A percentile compares a stretch with the other conserved stretches of the same genome.
These are phyloP conservation scores for Potamilus streckersoni DNA, from an alignment of 1,140 invertebrate genomes.

Conservation along the genomic window DNA sequence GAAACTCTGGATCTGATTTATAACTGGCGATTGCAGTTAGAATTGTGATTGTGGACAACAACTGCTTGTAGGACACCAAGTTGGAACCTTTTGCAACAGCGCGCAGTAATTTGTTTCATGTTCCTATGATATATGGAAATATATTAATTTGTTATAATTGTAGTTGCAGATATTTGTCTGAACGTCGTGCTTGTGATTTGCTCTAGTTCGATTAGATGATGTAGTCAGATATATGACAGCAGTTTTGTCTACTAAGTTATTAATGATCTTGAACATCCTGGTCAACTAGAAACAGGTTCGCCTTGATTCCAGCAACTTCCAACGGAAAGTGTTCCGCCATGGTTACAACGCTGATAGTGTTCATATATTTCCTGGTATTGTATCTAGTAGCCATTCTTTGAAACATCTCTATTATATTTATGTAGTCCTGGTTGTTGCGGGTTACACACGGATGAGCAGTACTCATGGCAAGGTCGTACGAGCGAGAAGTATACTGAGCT, in stretches of 20 bases:
- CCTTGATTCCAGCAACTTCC: neutral
- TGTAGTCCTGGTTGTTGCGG: neutral
- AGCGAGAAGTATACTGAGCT: too few relatives aligned
- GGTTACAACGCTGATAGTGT: neutral
- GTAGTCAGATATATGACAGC: neutral
- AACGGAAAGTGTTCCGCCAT: neutral
- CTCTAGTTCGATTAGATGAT: neutral
- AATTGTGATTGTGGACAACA: neutral
- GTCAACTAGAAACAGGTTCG: neutral
- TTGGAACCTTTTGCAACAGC: neutral
- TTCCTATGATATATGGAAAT: neutral
- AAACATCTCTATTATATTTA: neutral
- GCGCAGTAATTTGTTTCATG: neutral
- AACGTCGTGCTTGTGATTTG: neutral
- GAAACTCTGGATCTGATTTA: too few relatives aligned
- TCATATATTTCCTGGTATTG: neutral
- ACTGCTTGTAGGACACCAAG: neutral
- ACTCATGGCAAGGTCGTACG: too few relatives aligned
- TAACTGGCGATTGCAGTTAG: too few relatives aligned
- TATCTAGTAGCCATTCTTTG: slow-evolving; percentile 8
- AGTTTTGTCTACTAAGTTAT: neutral
- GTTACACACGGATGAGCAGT: too few relatives aligned
- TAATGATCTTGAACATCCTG: slow-evolving; percentile 1
- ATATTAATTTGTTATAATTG: neutral
- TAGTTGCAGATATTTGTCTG: neutral